phyloP scores from a whole-genome alignment of 2,113 vertebrate species.

The Sclerurus mexicanus region DNA sequence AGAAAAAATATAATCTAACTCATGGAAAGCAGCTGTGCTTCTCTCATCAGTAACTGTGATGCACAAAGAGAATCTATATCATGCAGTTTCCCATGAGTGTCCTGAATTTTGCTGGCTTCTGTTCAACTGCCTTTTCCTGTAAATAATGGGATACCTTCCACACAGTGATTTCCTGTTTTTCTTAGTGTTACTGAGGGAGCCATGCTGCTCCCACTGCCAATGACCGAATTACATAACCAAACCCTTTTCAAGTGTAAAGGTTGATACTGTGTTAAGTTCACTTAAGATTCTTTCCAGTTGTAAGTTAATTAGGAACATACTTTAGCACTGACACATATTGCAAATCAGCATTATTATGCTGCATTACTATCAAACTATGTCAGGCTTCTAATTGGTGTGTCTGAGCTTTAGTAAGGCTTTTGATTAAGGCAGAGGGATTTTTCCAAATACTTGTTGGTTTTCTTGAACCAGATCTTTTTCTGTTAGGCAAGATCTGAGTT shows the following conservation, averaged over 20 bases:
- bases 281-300: not conserved
- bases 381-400: not conserved
- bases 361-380: not conserved
- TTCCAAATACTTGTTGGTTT: not conserved
- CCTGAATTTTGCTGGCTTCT: conserved; percentile 38
- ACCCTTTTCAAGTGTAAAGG: not conserved
- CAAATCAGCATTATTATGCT: not conserved
- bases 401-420: not conserved
- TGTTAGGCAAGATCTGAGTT: not conserved
- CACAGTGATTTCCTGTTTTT: not conserved
- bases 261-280: not conserved
- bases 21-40: not conserved
- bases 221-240: not conserved
- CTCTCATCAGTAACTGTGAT: not conserved
- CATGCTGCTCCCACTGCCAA: not conserved
- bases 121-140: not conserved
- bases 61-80: not conserved
- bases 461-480: not conserved
- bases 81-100: not conserved
- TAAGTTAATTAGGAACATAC: not conserved
- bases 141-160: conserved; percentile 18
- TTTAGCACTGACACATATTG: not conserved
- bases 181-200: not conserved
- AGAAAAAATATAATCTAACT: not conserved
- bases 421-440: not conserved